These are phyloP conservation scores for Graptemys geographica DNA, from an alignment of 2,797 vertebrate species.

Conservation along the genomic window DNA sequence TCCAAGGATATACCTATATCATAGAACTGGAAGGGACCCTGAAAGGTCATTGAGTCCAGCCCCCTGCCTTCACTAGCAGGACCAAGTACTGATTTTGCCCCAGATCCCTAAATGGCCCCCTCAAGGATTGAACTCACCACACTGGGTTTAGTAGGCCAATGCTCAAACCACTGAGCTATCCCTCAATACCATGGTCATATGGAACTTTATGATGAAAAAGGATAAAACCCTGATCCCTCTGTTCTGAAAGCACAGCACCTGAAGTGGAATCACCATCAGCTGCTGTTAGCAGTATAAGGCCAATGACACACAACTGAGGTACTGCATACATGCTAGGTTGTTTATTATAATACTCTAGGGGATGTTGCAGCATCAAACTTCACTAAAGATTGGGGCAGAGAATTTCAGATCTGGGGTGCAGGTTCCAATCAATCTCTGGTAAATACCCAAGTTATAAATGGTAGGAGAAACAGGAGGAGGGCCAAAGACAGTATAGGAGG, in stretches of 20 bases:
- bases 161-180: too few relatives aligned
- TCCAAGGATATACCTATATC: not conserved
- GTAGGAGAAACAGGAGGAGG: not conserved
- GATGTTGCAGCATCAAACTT: not conserved
- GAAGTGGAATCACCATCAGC: not conserved
- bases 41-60: too few relatives aligned
- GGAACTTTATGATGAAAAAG: not conserved
- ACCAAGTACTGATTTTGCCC: too few relatives aligned
- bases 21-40: too few relatives aligned
- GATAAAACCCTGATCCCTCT: not conserved
- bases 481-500: not conserved
- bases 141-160: too few relatives aligned
- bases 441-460: not conserved
- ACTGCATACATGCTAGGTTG: not conserved
- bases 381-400: constrained; percentile 16
- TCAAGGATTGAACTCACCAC: too few relatives aligned
- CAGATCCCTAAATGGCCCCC: too few relatives aligned
- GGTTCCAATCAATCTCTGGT: not conserved
- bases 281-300: not conserved
- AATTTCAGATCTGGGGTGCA: not conserved
- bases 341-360: constrained; percentile 33
- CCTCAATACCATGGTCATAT: not conserved
- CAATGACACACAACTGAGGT: not conserved
- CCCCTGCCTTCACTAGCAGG: too few relatives aligned
- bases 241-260: not conserved